Evolutionary conservation across 2,888 invertebrate species (phyloP).

Genomic region (Netelia melanura): DNA sequence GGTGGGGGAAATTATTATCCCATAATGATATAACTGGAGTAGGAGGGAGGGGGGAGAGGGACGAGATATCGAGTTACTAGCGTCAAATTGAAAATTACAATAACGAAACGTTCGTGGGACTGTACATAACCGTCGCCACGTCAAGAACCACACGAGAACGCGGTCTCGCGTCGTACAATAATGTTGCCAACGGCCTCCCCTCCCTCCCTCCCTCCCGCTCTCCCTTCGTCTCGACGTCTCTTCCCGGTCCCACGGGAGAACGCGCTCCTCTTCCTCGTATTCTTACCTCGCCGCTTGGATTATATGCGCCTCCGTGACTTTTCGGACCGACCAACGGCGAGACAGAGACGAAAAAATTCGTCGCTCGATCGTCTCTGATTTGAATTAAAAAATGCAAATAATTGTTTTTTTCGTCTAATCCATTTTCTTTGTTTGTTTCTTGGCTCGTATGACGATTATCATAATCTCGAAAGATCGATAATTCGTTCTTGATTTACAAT

Average conservation of each 20-base stretch:
- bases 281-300: neutral
- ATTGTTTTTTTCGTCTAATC: too few relatives aligned
- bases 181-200: constrained; percentile 25
- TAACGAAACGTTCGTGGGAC: constrained; percentile 33
- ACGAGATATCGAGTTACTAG: constrained; percentile 58
- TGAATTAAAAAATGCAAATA: too few relatives aligned
- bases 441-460: too few relatives aligned
- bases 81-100: constrained; percentile 61
- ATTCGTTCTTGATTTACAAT: too few relatives aligned
- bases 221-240: neutral
- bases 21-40: constrained; percentile 52
- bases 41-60: constrained; percentile 19
- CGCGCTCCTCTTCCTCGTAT: neutral
- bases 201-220: too few relatives aligned
- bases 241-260: neutral
- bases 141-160: constrained; percentile 12
- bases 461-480: too few relatives aligned
- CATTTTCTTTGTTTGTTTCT: too few relatives aligned
- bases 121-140: constrained; percentile 38
- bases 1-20: neutral
- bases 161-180: neutral
- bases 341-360: neutral
- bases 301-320: constrained; percentile 15
- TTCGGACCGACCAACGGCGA: neutral
- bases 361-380: neutral